Base-by-base conservation (phyloP, 2,888 invertebrate genomes). In the Calameuta idolon region DNA sequence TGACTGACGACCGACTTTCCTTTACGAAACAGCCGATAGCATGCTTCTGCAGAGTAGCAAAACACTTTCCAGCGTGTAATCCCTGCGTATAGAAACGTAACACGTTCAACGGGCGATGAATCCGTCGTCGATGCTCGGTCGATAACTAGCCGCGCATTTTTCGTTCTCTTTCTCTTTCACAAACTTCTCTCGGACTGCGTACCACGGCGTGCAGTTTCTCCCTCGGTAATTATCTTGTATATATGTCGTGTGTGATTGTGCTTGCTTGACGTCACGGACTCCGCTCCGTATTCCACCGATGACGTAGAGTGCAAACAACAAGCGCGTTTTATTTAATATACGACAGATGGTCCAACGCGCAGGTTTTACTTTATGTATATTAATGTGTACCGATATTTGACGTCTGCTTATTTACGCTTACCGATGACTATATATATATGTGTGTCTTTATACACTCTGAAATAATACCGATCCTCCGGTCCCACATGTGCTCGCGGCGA, bases 401-500 rank as follows among this genome's bases (percentile, higher is more conserved):
- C 55, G 55, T 55, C 23, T 55, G 55, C 23, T 55, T 55, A 55
- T 55, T 55, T 55, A 55, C 23, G 55, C 55, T 40, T 1, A 40
- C 15, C 23, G 55, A 55, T 23, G 55, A 23, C 23, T 55, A 55
- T 55, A 55, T 55, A 35, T 35, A 15, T 37, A 40, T 40, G 4
- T 23, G 2, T 55, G 9, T 55, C 55, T 55, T 23, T 55, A 55
- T 55, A 23, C 23, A 55, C 55, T 55, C 55, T 55, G 55, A 55
- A 55, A 55, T 55, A 55, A 55, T 55, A 23, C 55, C 23, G 55
- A 55, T 23, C 55, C 55, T 55, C 55, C 55, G 0, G 23, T 55
- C 55, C 55, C 80, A 80, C 84, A 82, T 85, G 85, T 83, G 83
- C 82, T 80, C 87, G 84, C 87, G 86, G 85, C 85, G 87, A 84